phyloP scores from a whole-genome alignment of 2,113 vertebrate genomes.

The Brienomyrus longianalis region DNA sequence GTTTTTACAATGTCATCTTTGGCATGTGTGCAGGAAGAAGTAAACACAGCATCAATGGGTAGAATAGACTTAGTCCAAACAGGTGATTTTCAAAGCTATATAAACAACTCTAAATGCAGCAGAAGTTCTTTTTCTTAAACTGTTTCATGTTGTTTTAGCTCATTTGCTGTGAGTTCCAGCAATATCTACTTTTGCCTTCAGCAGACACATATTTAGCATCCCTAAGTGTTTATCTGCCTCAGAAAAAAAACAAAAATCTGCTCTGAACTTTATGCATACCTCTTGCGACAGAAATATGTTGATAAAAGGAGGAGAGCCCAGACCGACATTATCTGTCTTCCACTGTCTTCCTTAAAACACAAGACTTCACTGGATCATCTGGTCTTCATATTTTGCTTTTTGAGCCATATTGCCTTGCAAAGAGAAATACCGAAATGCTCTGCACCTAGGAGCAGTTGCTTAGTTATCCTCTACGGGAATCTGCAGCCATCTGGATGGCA shows the following conservation, averaged over 20 bases:
- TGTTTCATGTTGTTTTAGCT: not conserved
- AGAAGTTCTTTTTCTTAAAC: not conserved
- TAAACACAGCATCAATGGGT: not conserved
- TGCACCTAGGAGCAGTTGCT: not conserved
- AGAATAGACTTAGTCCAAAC: not conserved
- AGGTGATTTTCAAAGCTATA: not conserved
- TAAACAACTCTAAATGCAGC: not conserved
- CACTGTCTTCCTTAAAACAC: not conserved
- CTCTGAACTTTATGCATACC: not conserved
- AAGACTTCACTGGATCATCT: not conserved
- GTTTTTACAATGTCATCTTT: not conserved
- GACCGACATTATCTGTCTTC: not conserved
- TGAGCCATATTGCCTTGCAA: not conserved
- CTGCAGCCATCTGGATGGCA: not conserved
- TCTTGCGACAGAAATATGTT: not conserved
- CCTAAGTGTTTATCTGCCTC: not conserved
- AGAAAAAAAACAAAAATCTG: not conserved
- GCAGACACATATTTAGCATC: not conserved
- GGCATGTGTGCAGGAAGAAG: not conserved
- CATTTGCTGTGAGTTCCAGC: not conserved
- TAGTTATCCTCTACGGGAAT: not conserved
- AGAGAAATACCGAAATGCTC: not conserved
- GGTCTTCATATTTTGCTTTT: not conserved
- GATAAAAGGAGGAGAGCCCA: not conserved
- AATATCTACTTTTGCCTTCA: not conserved